These are phyloP conservation scores for Calidris pugnax DNA, from an alignment of 2,113 vertebrate species.

Conservation along the genomic window DNA sequence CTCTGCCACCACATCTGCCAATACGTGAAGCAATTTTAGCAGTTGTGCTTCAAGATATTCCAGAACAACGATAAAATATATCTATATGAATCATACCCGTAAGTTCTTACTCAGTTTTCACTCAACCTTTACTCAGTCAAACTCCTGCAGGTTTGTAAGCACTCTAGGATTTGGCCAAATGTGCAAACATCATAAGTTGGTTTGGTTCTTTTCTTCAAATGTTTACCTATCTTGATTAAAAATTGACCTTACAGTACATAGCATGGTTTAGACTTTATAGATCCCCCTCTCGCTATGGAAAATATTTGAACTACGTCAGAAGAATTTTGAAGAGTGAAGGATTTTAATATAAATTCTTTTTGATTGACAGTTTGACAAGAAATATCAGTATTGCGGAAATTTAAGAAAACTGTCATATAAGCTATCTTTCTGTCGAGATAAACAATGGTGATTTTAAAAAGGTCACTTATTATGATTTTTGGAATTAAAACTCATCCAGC, in stretches of 20 bases:
- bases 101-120: not conserved
- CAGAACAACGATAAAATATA: not conserved
- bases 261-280: not conserved
- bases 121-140: not conserved
- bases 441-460: slow-evolving; percentile 71
- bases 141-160: not conserved
- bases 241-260: not conserved
- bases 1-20: not conserved
- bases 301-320: slow-evolving; percentile 40
- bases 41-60: not conserved
- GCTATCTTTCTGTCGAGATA: slow-evolving; percentile 51
- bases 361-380: slow-evolving; percentile 59
- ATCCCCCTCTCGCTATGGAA: not conserved
- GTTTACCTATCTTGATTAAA: slow-evolving; percentile 55
- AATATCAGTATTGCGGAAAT: slow-evolving; percentile 38
- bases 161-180: not conserved
- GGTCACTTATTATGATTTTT: slow-evolving; percentile 69
- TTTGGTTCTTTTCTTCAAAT: not conserved
- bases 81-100: not conserved
- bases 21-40: not conserved
- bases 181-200: not conserved
- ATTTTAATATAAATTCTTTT: slow-evolving; percentile 48
- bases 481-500: slow-evolving; percentile 70
- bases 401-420: slow-evolving; percentile 43
- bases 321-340: not conserved